A percentile compares a stretch with the other conserved stretches of the same genome.
These are phyloP conservation scores for Ceratina japonica DNA, from an alignment of 1,140 invertebrate species.

Conservation along the genomic window DNA sequence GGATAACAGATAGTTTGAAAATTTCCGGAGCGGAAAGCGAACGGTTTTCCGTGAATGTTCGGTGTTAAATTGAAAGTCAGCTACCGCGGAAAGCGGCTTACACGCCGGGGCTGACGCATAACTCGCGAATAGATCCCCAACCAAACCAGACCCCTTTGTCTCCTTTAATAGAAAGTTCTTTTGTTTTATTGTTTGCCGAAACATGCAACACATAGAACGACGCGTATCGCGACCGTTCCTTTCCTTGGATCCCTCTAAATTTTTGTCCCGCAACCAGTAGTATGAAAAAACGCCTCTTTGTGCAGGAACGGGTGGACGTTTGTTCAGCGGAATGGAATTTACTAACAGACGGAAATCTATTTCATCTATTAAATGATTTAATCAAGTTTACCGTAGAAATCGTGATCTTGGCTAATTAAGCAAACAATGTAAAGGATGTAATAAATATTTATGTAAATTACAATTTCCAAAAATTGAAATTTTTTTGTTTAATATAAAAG, in stretches of 20 bases:
- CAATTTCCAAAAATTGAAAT: neutral
- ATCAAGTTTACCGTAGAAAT: too few relatives aligned
- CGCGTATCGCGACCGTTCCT: constrained; percentile 20
- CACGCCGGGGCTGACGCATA: constrained; percentile 17
- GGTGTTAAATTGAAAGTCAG: constrained; percentile 26
- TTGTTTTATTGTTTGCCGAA: constrained; percentile 49
- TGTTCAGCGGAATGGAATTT: constrained; percentile 3
- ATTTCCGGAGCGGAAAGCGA: neutral
- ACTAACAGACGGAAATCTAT: neutral
- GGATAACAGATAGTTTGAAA: too few relatives aligned
- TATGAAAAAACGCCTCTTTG: constrained; percentile 35
- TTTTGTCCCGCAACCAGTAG: neutral
- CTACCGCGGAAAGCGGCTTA: constrained; percentile 51
- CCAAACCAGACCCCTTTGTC: constrained; percentile 41
- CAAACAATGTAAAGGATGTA: too few relatives aligned
- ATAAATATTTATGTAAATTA: too few relatives aligned
- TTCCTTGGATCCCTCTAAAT: neutral
- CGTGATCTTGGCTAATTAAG: too few relatives aligned
- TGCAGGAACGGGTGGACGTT: constrained; percentile 2
- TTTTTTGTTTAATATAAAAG: neutral
- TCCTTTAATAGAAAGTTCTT: constrained; percentile 56
- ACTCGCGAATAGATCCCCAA: constrained; percentile 47
- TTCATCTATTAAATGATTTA: constrained; percentile 39
- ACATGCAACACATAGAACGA: constrained; percentile 9
- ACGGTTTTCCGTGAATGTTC: constrained; percentile 39